Evolutionary conservation across 2,888 invertebrate genomes (phyloP).

Genomic region (Machimus atricapillus): DNA sequence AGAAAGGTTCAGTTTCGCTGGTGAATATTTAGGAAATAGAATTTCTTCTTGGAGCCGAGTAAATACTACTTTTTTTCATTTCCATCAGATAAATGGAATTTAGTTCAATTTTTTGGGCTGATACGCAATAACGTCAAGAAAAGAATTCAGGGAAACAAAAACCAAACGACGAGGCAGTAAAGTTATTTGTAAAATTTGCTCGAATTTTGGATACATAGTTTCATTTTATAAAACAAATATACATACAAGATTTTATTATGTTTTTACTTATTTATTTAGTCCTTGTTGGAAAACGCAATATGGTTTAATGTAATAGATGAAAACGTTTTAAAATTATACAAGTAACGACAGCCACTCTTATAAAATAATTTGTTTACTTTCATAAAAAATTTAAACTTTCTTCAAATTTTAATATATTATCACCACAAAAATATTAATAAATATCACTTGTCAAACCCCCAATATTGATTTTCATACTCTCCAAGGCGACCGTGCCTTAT

Average conservation of each 20-base stretch:
- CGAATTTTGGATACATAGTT: no score
- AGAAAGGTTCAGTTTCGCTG: background rate
- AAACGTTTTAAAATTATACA: background rate
- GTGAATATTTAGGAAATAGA: no score
- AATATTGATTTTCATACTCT: background rate
- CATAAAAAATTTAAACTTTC: background rate
- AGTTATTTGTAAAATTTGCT: no score
- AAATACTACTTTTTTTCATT: background rate
- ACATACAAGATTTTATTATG: no score
- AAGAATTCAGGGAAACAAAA: no score
- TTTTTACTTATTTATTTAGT: no score
- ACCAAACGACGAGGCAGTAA: no score
- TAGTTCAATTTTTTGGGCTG: background rate
- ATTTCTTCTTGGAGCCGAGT: no score
- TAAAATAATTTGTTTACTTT: background rate
- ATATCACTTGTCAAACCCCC: background rate
- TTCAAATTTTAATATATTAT: background rate
- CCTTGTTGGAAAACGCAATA: no score
- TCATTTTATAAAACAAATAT: no score
- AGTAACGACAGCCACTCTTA: no score
- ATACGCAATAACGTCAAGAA: background rate
- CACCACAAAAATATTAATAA: background rate
- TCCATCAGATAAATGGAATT: background rate
- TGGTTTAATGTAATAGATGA: no score
- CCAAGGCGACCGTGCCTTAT: background rate